phyloP scores from a whole-genome alignment of 2,797 vertebrate species.

The Eutrigla gurnardus region DNA sequence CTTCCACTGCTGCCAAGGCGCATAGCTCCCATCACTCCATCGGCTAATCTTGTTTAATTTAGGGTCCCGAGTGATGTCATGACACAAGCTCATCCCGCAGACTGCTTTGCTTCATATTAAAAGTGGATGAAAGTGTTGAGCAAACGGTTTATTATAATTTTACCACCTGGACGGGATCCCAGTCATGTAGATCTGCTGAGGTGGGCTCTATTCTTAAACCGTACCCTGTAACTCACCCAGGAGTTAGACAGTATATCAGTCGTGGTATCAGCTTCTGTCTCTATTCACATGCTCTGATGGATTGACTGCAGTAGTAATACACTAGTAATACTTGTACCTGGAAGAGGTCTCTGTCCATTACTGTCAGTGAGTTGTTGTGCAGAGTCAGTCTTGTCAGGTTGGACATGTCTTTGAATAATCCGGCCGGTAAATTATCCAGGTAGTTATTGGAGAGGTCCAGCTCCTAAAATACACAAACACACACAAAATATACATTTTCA shows the following conservation, averaged over 20 bases:
- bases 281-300: background rate
- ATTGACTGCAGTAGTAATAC: background rate
- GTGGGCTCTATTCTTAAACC: slow-evolving; percentile 33
- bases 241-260: slow-evolving; percentile 13
- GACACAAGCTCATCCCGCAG: slow-evolving; percentile 40
- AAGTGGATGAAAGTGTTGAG: slow-evolving; percentile 54
- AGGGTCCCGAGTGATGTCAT: slow-evolving; percentile 26
- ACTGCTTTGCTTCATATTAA: slow-evolving; percentile 29
- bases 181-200: slow-evolving; percentile 37
- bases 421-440: slow-evolving; percentile 93
- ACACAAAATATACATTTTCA: background rate
- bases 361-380: slow-evolving; percentile 95
- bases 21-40: slow-evolving; percentile 1
- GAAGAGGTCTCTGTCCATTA: slow-evolving; percentile 92
- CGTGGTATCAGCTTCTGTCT: background rate
- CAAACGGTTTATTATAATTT: slow-evolving; percentile 60
- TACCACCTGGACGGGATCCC: slow-evolving; percentile 47
- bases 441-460: slow-evolving; percentile 98
- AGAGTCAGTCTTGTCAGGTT: slow-evolving; percentile 93
- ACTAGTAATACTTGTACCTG: slow-evolving; percentile 70
- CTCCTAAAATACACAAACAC: slow-evolving; percentile 60
- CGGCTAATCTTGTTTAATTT: slow-evolving; percentile 34
- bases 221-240: background rate
- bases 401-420: slow-evolving; percentile 90
- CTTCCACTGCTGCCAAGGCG: slow-evolving; percentile 3